Base-by-base conservation (phyloP, 2,797 vertebrate species). In the Tapera naevia region DNA sequence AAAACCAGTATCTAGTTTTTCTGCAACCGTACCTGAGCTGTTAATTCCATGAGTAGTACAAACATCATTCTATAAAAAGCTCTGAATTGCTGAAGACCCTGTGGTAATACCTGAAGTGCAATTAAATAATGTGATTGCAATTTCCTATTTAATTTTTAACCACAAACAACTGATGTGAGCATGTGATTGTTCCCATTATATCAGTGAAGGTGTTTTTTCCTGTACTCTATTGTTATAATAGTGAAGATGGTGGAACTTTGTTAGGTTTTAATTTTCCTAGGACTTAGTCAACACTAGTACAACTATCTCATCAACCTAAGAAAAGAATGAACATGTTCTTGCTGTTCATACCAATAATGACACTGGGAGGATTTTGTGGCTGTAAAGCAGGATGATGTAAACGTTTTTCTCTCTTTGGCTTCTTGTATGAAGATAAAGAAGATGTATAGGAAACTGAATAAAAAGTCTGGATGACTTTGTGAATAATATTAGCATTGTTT, bases 401-500 rank as follows among this genome's bases (percentile, higher is more conserved):
- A 1, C 66, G 5, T 69, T 35, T 74, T 37, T 70, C 58, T 69
- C 45, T 61, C 73, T 25, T 24, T 45, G 57, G 53, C 72, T 81
- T 67, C 83, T 76, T 39, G 23, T 39, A 11, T 10, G 16, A 41
- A 32, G 39, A n/a, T 56, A 17, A 72, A 64, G 79, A 18, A 11
- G 39, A 48, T 51, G 10, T 41, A 25, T 1, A 19, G 51, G 23
- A 56, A 74, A 48, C 28, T 17, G 64, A 2, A 62, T 70, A 35
- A 67, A 50, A 46, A 48, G 11, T 11, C 46, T 11, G 64, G 79
- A 69, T 46, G 50, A 30, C 10, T 88, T 62, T 18, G 50, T 54
- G 83, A 81, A 86, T 84, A 86, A 53, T 51, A 50, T 6, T 75
- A 58, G 46, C 58, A 48, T 54, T 11, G 58, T 93, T 95, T 88